phyloP scores from a whole-genome alignment of 2,113 vertebrate species.

The Alligator mississippiensis region DNA sequence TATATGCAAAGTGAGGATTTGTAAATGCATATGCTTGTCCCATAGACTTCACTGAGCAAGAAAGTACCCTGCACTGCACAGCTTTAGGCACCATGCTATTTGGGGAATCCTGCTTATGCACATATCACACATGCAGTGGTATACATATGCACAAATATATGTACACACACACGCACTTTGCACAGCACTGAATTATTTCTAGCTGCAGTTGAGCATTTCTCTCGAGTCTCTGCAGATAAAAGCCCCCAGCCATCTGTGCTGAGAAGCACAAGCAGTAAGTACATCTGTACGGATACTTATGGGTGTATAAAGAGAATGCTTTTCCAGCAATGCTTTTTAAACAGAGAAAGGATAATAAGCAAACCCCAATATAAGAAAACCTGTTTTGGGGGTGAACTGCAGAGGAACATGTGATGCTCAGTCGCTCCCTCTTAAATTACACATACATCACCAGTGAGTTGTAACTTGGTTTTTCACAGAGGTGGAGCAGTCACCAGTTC shows the following conservation, averaged over 20 bases:
- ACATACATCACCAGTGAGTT: background rate
- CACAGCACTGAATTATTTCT: background rate
- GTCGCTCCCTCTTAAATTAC: background rate
- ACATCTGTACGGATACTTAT: background rate
- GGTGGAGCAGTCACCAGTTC: background rate
- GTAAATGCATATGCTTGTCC: background rate
- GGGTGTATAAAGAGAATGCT: conserved; percentile 38
- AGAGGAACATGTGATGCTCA: conserved; percentile 2
- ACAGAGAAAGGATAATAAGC: background rate
- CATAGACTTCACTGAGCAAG: background rate
- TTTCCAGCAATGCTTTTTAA: background rate
- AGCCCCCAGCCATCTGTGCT: conserved; percentile 15
- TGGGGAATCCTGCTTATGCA: background rate
- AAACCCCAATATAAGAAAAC: background rate
- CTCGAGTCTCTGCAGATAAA: background rate
- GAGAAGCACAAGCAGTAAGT: background rate
- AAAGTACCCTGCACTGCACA: background rate
- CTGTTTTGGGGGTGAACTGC: background rate
- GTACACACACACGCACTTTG: background rate
- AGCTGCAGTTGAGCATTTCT: too few species aligned
- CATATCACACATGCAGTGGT: background rate
- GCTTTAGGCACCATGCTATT: background rate
- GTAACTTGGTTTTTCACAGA: background rate
- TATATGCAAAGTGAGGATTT: background rate
- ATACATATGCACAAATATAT: background rate